Conservation (phyloP, 2,888 invertebrate genomes). For the Orgyia antiqua region DNA sequence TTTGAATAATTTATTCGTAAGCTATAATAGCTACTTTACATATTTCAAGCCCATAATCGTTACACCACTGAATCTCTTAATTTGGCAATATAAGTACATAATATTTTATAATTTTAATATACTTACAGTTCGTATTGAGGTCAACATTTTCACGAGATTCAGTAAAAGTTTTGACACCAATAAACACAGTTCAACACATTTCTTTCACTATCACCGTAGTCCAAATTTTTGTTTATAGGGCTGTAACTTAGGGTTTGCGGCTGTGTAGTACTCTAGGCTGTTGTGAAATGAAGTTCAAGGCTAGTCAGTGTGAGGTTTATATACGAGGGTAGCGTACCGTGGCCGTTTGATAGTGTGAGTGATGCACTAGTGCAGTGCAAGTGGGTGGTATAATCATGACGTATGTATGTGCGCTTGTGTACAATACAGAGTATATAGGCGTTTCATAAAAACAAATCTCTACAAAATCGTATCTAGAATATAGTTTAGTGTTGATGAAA, state of each 20-base stretch:
- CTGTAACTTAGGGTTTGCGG: conserved; percentile 17
- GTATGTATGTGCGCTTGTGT: conserved; percentile 31
- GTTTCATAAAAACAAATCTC: no score
- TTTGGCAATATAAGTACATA: neutral
- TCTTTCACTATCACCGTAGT: conserved; percentile 34
- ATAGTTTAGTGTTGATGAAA: no score
- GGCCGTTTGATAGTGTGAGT: conserved; percentile 40
- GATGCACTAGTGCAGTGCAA: conserved; percentile 33
- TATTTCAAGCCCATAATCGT: neutral
- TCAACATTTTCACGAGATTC: conserved; percentile 44
- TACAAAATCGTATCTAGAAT: no score
- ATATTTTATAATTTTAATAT: neutral
- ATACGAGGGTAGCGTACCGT: conserved; percentile 73
- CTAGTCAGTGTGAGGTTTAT: conserved; percentile 58
- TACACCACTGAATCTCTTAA: neutral
- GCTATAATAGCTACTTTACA: conserved; percentile 1
- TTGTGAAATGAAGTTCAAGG: conserved; percentile 76
- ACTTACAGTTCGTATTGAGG: conserved; percentile 62
- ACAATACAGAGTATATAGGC: no score
- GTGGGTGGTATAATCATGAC: conserved; percentile 20
- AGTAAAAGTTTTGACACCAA: conserved; percentile 38
- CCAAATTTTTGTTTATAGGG: conserved; percentile 18
- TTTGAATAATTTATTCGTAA: conserved; percentile 7
- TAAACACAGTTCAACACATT: conserved; percentile 42
- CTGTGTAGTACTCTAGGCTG: conserved; percentile 33